phyloP scores from a whole-genome alignment of 1,140 invertebrate genomes.

The Drosophila miranda region DNA sequence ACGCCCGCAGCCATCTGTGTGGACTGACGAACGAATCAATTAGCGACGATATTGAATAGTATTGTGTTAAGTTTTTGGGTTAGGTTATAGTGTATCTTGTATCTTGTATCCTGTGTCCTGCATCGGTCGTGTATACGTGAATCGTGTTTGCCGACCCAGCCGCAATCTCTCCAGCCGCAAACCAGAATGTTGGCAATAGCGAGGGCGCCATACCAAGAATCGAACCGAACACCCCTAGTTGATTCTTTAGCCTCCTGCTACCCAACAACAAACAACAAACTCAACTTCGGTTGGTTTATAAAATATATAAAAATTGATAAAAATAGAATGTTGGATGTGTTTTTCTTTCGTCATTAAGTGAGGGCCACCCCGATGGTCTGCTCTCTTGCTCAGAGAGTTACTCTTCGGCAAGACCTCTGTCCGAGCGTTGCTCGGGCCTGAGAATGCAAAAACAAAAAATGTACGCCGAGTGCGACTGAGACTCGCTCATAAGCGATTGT shows the following conservation, averaged over 20 bases:
- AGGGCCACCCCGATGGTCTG: too few species aligned
- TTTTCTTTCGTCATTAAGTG: slow-evolving; percentile 19
- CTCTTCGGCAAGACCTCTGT: too few species aligned
- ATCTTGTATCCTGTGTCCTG: not conserved
- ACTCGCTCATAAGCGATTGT: too few species aligned
- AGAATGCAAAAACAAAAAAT: too few species aligned
- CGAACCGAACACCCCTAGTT: slow-evolving; percentile 28
- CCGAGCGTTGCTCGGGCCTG: too few species aligned
- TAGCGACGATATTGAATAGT: slow-evolving; percentile 46
- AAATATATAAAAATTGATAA: slow-evolving; percentile 80
- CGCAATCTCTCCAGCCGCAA: slow-evolving; percentile 25
- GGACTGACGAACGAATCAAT: slow-evolving; percentile 19
- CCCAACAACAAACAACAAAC: slow-evolving; percentile 67
- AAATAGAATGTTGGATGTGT: slow-evolving; percentile 60
- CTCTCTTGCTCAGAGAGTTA: too few species aligned
- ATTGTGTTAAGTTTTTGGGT: slow-evolving; percentile 56
- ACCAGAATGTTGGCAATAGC: slow-evolving; percentile 27
- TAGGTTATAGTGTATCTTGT: slow-evolving; percentile 29
- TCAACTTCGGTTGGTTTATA: slow-evolving; percentile 74
- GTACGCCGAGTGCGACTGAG: too few species aligned
- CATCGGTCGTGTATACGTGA: too few species aligned
- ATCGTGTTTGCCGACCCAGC: not conserved
- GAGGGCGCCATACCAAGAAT: slow-evolving; percentile 23
- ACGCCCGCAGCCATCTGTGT: slow-evolving; percentile 15
- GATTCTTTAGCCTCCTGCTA: slow-evolving; percentile 34